Evolutionary conservation across 2,113 vertebrate species (phyloP), one percentile per base, ranked within the genome.

Genomic region (Camelus dromedarius): DNA sequence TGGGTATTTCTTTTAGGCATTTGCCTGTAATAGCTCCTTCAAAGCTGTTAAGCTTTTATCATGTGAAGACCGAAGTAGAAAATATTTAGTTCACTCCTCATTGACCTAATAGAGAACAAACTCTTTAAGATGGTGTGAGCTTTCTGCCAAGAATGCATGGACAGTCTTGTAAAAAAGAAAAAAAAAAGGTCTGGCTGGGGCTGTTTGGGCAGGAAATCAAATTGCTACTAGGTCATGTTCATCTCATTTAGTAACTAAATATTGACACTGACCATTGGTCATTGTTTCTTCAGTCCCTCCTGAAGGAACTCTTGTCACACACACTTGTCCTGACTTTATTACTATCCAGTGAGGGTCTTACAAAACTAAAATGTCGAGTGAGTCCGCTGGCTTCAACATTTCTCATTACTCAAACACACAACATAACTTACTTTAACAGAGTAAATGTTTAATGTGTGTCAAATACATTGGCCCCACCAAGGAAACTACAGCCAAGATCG

Each of bases 1-100:
- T 97, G 86, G 96, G 88, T 98, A 96, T 98, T 98, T 98, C 98
- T 98, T 98, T 97, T 97, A 98, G 97, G 91, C 98, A 98, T 98
- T 98, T 90, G 90, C 96, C 97, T 96, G 81, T 98, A 98, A 99
- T 98, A 98, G 98, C 97, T 98, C 95, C 97, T 98, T 98, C 98
- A 98, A 98, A 98, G 98, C 98, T 99, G 98, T 98, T 98, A 98
- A 97, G 98, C 98, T 98, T 98, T 98, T 98, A 98, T 98, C 97
- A 96, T 85, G 95, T 96, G 98, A 98, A 98, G 98, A 96, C 96
- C 97, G 98, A 98, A 98, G 96, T 95, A 98, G 97, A 97, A 98
- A 98, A 98, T 98, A 98, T 97, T 98, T 98, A 97, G 97, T 98
- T 98, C 98, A 96, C 95, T 98, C 95, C 91, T 98, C 97, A 98